Evolutionary conservation across 2,797 vertebrate species (phyloP).

Genomic region (Pterois miles): DNA sequence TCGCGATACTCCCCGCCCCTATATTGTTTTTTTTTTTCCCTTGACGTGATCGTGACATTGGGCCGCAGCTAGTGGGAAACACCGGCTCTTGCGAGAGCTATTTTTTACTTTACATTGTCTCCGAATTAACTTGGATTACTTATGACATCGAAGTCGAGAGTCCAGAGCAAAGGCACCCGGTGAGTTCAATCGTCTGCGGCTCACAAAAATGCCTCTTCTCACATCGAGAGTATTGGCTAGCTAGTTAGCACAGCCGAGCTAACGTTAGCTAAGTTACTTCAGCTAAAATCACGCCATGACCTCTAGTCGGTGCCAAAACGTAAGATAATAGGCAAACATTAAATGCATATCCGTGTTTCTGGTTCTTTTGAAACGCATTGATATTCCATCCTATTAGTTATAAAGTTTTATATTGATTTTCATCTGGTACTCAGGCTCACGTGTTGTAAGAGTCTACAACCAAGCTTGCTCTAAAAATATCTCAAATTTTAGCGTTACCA

Average conservation of each 20-base stretch:
- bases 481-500: not conserved
- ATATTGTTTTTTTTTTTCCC: not conserved
- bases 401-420: too few relatives aligned
- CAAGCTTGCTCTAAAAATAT: not conserved
- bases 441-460: not conserved
- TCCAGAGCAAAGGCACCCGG: slow-evolving; percentile 24
- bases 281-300: not conserved
- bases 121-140: not conserved
- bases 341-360: too few relatives aligned
- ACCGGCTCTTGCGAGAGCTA: not conserved
- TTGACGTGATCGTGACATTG: slow-evolving; percentile 19
- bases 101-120: accelerated
- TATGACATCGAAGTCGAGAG: slow-evolving; percentile 54
- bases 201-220: accelerated
- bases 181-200: slow-evolving; percentile 23
- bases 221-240: not conserved
- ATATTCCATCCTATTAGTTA: too few relatives aligned
- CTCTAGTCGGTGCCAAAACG: not conserved
- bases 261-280: not conserved
- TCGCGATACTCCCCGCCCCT: slow-evolving; percentile 18
- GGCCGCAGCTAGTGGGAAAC: not conserved
- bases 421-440: not conserved
- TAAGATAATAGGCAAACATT: not conserved
- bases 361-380: accelerated
- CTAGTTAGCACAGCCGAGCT: not conserved